These are phyloP conservation scores for Achroia grisella DNA, from an alignment of 1,140 invertebrate species.

Conservation along the genomic window DNA sequence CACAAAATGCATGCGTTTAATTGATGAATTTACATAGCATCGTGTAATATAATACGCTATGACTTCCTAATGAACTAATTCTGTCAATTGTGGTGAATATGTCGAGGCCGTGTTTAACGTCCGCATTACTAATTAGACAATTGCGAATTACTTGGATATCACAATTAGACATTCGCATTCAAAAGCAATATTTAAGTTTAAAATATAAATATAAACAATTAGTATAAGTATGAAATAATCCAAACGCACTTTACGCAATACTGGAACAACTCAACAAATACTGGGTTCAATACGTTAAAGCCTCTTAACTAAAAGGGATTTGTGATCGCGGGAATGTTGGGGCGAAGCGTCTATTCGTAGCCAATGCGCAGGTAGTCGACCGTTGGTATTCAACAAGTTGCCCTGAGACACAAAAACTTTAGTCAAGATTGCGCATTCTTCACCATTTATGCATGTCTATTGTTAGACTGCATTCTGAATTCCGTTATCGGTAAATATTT, in stretches of 20 bases:
- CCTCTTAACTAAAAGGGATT: constrained; percentile 2
- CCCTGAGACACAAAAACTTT: constrained; percentile 19
- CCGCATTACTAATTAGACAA: too few species aligned
- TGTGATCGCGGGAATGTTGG: not conserved
- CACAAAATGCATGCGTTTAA: too few species aligned
- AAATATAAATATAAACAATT: too few species aligned
- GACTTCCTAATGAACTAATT: not conserved
- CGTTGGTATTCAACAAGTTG: constrained; percentile 18
- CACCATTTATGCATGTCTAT: constrained; percentile 8
- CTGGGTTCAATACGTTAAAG: not conserved
- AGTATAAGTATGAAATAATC: too few species aligned
- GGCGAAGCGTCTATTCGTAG: not conserved
- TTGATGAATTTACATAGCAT: too few species aligned
- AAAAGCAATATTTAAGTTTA: too few species aligned
- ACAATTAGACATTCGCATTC: too few species aligned
- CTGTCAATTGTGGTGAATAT: not conserved
- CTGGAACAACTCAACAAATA: not conserved
- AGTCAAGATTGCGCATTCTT: constrained; percentile 23
- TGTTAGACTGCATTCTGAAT: not conserved
- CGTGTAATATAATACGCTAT: not conserved
- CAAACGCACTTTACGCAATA: not conserved
- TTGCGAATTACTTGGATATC: too few species aligned
- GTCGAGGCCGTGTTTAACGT: not conserved
- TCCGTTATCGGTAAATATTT: constrained; percentile 2
- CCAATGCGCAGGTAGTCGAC: constrained; percentile 25